These are phyloP conservation scores for Serranus cabrilla DNA, from an alignment of 2,797 vertebrate genomes.

Conservation along the genomic window DNA sequence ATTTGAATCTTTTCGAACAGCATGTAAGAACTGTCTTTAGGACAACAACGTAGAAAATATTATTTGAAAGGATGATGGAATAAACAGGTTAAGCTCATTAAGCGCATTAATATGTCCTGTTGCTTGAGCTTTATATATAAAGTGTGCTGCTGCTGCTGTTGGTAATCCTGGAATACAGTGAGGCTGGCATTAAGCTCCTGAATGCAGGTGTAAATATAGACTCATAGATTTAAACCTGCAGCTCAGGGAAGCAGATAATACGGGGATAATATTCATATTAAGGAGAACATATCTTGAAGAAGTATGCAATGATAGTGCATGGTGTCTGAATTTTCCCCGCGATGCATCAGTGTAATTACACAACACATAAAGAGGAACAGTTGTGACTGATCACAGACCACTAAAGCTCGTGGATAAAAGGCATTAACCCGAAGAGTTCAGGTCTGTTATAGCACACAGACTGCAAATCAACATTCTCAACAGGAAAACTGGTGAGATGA, in stretches of 20 bases:
- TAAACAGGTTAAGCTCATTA: constrained; percentile 75
- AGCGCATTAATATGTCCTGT: constrained; percentile 59
- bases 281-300: neutral
- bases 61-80: constrained; percentile 29
- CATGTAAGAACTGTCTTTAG: neutral
- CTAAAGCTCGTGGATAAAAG: neutral
- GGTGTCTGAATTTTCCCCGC: neutral
- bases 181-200: constrained; percentile 54
- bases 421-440: neutral
- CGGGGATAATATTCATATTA: constrained; percentile 5
- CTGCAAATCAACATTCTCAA: too few relatives aligned
- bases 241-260: constrained; percentile 39
- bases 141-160: constrained; percentile 34
- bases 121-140: constrained; percentile 46
- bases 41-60: neutral
- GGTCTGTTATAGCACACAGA: neutral
- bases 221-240: constrained; percentile 51
- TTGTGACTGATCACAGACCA: neutral
- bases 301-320: neutral
- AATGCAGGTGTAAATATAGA: constrained; percentile 74
- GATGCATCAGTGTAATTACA: neutral
- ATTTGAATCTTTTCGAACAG: neutral
- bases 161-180: constrained; percentile 66
- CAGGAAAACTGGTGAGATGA: constrained; percentile 10
- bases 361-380: neutral